Percentiles rank a stretch among this genome's conserved stretches.
phyloP scores from a whole-genome alignment of 2,113 vertebrate genomes.

The Ellobius talpinus region DNA sequence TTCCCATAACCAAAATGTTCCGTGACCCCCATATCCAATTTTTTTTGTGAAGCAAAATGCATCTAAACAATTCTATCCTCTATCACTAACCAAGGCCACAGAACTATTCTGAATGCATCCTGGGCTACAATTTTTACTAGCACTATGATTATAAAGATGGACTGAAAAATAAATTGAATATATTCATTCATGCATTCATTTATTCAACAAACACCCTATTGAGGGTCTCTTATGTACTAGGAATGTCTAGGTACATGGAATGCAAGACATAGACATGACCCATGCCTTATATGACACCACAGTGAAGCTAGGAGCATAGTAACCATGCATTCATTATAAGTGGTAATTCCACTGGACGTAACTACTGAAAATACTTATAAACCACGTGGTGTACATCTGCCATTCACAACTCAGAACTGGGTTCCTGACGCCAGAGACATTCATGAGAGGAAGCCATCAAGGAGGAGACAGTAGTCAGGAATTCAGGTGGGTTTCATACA shows the following conservation, averaged over 20 bases:
- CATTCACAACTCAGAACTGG: background rate
- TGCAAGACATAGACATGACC: background rate
- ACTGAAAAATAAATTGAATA: background rate
- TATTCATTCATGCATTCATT: background rate
- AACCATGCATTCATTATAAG: background rate
- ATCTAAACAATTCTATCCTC: background rate
- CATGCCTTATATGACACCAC: background rate
- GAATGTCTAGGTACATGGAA: background rate
- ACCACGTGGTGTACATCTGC: background rate
- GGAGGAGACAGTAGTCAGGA: background rate
- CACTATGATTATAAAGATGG: background rate
- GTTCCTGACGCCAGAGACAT: background rate
- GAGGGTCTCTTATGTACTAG: background rate
- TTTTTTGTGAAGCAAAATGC: background rate
- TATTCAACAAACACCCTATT: background rate
- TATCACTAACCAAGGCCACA: background rate
- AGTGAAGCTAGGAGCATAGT: background rate
- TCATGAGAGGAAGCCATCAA: background rate
- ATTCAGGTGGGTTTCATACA: background rate
- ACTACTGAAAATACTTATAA: background rate
- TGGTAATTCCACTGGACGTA: background rate
- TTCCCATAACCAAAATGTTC: background rate
- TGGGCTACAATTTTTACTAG: background rate
- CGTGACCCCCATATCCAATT: background rate
- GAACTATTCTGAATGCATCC: background rate